A percentile compares a stretch with the other conserved stretches of the same genome.
Evolutionary conservation across 92 coral and sea anemone genomes (phyloP).

Genomic region (Paramuricea clavata): DNA sequence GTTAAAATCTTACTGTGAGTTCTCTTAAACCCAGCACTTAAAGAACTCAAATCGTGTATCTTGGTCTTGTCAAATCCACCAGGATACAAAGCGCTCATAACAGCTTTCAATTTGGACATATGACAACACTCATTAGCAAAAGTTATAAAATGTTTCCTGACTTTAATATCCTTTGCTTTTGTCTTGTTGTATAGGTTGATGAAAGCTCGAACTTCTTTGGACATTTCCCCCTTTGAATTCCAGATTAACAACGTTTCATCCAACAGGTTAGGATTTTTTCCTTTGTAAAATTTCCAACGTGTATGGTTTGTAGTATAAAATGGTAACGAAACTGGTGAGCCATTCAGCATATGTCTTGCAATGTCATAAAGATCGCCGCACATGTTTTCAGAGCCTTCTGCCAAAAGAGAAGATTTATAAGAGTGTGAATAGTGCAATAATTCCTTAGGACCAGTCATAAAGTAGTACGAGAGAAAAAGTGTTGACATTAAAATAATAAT

Average conservation of each 20-base stretch:
- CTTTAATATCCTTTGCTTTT: constrained; percentile 14
- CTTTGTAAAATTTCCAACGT: background rate
- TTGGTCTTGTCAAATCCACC: background rate
- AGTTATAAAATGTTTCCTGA: background rate
- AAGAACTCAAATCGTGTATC: background rate
- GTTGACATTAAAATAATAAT: background rate
- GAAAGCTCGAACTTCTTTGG: background rate
- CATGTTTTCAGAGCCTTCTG: background rate
- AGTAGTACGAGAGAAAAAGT: background rate
- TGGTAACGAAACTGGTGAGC: background rate
- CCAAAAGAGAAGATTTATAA: background rate
- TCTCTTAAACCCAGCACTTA: background rate
- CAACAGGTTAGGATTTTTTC: no score
- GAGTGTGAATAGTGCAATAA: background rate
- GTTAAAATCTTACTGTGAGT: background rate
- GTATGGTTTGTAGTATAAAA: background rate
- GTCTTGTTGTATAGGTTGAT: background rate
- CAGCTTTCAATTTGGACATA: constrained; percentile 1
- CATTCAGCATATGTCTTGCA: constrained; percentile 21
- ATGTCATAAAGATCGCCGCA: background rate
- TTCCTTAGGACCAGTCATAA: background rate
- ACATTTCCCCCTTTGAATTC: background rate
- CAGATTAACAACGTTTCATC: background rate
- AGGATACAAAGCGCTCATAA: background rate
- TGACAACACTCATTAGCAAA: constrained; percentile 21